Evolutionary conservation across 2,113 vertebrate genomes (phyloP), one percentile per base, ranked within the genome.

Genomic region (Eublepharis macularius): DNA sequence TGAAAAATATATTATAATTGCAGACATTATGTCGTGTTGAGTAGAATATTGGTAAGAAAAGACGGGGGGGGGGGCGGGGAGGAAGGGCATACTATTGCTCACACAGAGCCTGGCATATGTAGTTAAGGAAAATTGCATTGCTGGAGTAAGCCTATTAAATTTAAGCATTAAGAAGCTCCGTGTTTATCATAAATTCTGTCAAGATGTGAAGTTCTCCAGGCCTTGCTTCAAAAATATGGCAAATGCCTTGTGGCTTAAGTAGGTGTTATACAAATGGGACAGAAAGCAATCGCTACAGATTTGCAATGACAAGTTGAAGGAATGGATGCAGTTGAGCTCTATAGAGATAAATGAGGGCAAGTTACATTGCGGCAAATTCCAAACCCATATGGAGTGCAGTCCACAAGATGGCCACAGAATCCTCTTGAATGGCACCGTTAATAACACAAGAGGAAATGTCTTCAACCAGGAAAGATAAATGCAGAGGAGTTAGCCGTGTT

Each of bases 1-100:
- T 85, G 68, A 87, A 90, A 81, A 51, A 85, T 88, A 92, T 84
- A 86, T 76, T 76, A 66, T 93, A 87, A 91, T 89, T 85, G 92
- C 34, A 91, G 83, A 72, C 80, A 91, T 94, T 91, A 54, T 49
- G 76, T 86, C 82, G 89, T 68, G 66, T 90, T 92, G 73, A 82
- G 66, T 84, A 77, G 36, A 86, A 54, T 82, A 83, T 32, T 11
- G 69, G 34, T 68, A 73, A 36, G 49, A 85, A 65, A 47, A 39
- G 43, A 32, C 43, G 9, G 7, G 47, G 80, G 76, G 91, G 89
- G 88, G 70, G 80, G 16, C 32, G 85, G 76, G 80, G 74, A 92
- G 75, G 81, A 16, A 29, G 86, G 78, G 75, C 66, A 92, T 26
- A 24, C 11, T 63, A 17, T 78, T 45, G 4, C 70, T 66, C 43